Evolutionary conservation across 2,888 invertebrate genomes (phyloP).

Genomic region (Drosophila infuscata): DNA sequence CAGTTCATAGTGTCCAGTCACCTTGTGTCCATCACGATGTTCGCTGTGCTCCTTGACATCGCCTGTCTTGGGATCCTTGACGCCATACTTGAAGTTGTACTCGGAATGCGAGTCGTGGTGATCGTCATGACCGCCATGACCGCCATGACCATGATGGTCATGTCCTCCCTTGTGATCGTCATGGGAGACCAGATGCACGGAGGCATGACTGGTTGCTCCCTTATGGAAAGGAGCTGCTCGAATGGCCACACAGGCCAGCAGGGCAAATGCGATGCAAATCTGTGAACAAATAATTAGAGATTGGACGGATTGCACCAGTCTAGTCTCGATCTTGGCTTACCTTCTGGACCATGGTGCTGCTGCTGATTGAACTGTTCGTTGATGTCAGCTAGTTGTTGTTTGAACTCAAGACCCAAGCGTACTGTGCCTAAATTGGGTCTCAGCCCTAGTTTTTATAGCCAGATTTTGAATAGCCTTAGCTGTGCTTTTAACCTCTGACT

Average conservation of each 20-base stretch:
- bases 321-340: slow-evolving; percentile 40
- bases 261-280: slow-evolving; percentile 57
- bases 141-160: too few species aligned
- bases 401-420: slow-evolving; percentile 61
- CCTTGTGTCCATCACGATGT: slow-evolving; percentile 75
- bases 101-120: slow-evolving; percentile 71
- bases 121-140: slow-evolving; percentile 55
- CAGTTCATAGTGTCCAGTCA: slow-evolving; percentile 80
- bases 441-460: slow-evolving; percentile 58
- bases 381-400: slow-evolving; percentile 46
- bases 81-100: slow-evolving; percentile 76
- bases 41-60: slow-evolving; percentile 75
- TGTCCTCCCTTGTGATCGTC: slow-evolving; percentile 29
- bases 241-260: slow-evolving; percentile 55
- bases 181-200: slow-evolving; percentile 76
- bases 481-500: slow-evolving; percentile 23
- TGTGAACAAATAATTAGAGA: background rate
- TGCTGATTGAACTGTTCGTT: slow-evolving; percentile 55
- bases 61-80: slow-evolving; percentile 77
- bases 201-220: slow-evolving; percentile 75
- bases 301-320: background rate
- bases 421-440: slow-evolving; percentile 54
- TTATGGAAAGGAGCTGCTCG: slow-evolving; percentile 58
- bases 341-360: slow-evolving; percentile 74
- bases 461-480: slow-evolving; percentile 5